phyloP scores from a whole-genome alignment of 1,140 invertebrate genomes.

The Helicoverpa armigera region DNA sequence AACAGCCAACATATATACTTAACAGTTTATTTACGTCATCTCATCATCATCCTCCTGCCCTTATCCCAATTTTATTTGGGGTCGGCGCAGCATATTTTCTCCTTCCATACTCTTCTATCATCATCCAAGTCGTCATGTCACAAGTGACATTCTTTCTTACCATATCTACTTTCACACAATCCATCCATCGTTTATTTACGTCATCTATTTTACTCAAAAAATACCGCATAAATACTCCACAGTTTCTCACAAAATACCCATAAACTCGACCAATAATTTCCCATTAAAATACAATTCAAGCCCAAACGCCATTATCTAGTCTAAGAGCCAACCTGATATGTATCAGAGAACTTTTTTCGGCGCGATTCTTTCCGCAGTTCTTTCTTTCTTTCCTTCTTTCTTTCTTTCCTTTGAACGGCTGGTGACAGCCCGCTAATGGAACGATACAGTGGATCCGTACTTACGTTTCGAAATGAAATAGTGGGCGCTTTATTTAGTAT shows the following conservation, averaged over 20 bases:
- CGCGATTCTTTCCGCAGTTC: slow-evolving; percentile 47
- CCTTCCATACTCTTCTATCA: too few relatives aligned
- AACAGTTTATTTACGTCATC: too few relatives aligned
- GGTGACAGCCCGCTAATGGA: slow-evolving; percentile 72
- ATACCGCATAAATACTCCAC: not conserved
- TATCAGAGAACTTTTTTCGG: slow-evolving; percentile 53
- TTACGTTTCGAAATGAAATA: slow-evolving; percentile 66
- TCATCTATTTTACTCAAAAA: too few relatives aligned
- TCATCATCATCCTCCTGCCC: too few relatives aligned
- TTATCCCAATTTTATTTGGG: too few relatives aligned
- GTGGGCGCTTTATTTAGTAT: slow-evolving; percentile 57
- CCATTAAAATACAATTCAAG: not conserved
- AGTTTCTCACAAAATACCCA: not conserved
- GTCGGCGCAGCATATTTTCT: too few relatives aligned
- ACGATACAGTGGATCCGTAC: slow-evolving; percentile 59
- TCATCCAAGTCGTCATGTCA: too few relatives aligned
- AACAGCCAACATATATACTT: too few relatives aligned
- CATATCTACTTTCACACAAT: too few relatives aligned
- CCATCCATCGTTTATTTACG: too few relatives aligned
- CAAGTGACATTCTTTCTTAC: too few relatives aligned
- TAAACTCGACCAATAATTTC: not conserved
- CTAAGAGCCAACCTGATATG: slow-evolving; percentile 28
- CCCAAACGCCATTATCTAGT: slow-evolving; percentile 5
- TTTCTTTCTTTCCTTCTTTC: slow-evolving; percentile 59
- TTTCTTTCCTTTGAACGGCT: slow-evolving; percentile 58